Evolutionary conservation across 1,140 invertebrate species (phyloP).

Genomic region (Macrotrachela quadricornifera): DNA sequence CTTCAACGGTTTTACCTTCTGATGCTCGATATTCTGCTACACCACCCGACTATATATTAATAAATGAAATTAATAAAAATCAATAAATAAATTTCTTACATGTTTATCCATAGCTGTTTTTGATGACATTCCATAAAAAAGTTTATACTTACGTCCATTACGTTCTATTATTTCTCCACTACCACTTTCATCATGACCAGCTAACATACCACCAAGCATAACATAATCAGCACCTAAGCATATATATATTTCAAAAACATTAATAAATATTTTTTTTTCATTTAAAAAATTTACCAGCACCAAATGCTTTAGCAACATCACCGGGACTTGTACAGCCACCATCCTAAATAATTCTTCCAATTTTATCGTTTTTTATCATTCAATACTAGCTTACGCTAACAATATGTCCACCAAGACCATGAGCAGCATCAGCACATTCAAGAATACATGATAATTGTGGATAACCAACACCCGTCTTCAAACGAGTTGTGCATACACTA

Average conservation of each 20-base stretch:
- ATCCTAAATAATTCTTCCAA: constrained; percentile 53
- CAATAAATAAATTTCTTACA: constrained; percentile 49
- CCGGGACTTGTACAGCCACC: constrained; percentile 74
- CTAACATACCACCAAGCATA: constrained; percentile 86
- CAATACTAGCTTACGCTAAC: too few species aligned
- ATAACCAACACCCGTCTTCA: constrained; percentile 75
- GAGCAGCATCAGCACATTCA: constrained; percentile 85
- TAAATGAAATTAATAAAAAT: too few species aligned
- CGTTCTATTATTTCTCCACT: constrained; percentile 63
- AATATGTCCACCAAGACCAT: constrained; percentile 43
- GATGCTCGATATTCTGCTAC: constrained; percentile 61
- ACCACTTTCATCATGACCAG: constrained; percentile 75
- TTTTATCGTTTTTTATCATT: too few species aligned
- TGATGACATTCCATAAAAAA: constrained; percentile 87
- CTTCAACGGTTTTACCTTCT: constrained; percentile 79
- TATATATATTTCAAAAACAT: too few species aligned
- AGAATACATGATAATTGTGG: constrained; percentile 77
- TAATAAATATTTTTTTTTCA: too few species aligned
- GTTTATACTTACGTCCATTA: constrained; percentile 60
- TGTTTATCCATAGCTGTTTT: constrained; percentile 78
- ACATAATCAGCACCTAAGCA: constrained; percentile 90
- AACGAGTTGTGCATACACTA: constrained; percentile 65
- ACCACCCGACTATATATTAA: too few species aligned
- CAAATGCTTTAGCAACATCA: constrained; percentile 84
- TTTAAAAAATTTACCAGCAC: too few species aligned